A percentile compares a stretch with the other conserved stretches of the same genome.
These are phyloP conservation scores for Luffia ferchaultella DNA, from an alignment of 2,888 invertebrate genomes.

Conservation along the genomic window DNA sequence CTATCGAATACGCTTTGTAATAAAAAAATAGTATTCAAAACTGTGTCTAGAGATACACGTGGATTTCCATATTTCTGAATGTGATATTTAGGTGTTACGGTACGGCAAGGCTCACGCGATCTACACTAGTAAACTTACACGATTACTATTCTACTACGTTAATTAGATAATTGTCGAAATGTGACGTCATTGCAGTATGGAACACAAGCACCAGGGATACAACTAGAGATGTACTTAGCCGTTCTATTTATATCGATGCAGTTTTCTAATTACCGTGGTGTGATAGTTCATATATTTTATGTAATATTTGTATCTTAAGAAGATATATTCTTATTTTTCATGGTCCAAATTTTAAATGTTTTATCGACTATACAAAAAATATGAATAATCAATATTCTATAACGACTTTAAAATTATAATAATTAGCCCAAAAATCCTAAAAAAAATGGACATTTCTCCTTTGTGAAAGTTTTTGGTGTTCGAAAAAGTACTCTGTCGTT, in stretches of 20 bases:
- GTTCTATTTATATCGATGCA: too few relatives aligned
- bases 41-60: not conserved
- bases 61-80: constrained; percentile 40
- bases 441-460: constrained; percentile 51
- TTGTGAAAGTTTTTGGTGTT: constrained; percentile 62
- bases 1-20: not conserved
- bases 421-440: constrained; percentile 52
- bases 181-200: too few relatives aligned
- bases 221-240: too few relatives aligned
- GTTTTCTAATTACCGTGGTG: too few relatives aligned
- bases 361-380: constrained; percentile 65
- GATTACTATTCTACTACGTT: too few relatives aligned
- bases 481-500: too few relatives aligned
- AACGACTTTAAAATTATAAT: constrained; percentile 55
- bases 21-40: constrained; percentile 47
- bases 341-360: constrained; percentile 68
- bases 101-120: not conserved
- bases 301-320: constrained; percentile 64
- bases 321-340: constrained; percentile 67
- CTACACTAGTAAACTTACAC: constrained; percentile 1
- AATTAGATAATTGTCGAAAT: too few relatives aligned
- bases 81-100: constrained; percentile 61
- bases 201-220: too few relatives aligned
- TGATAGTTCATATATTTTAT: constrained; percentile 64
- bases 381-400: constrained; percentile 65